Base-by-base conservation (phyloP, 2,888 invertebrate species). In the Schizaphis graminum region DNA sequence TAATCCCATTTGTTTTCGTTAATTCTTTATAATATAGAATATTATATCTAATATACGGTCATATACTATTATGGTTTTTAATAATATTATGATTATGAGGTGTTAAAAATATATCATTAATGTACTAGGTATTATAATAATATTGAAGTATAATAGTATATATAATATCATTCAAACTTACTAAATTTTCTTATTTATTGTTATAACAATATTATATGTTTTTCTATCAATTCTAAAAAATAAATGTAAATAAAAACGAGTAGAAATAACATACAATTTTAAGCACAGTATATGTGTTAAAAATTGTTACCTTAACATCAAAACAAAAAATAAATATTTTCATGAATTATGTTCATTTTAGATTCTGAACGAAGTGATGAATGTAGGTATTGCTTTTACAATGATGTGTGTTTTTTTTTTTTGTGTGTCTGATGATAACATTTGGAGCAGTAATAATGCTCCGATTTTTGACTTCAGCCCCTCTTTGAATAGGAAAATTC, bases 1-100 rank as follows among this genome's bases (percentile, higher is more conserved):
- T 21, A 87, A 87, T 87, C 47, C 49, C 49, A 87, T 87, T 87
- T 87, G 16, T n/a, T 7, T 44, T 86, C 44, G 86, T 86, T 47
- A 86, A 86, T 47, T n/a, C n/a, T n/a, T n/a, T n/a, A n/a, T n/a
- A n/a, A n/a, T n/a, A n/a, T n/a, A n/a, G n/a, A n/a, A n/a, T n/a
- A n/a, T n/a, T n/a, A n/a, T n/a, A n/a, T n/a, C n/a, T n/a, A 86
- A 86, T 13, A 47, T 44, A 86, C 44, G 28, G 67, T 77, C 67
- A 67, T 67, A n/a, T 35, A 53, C 49, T 53, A 53, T 53, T 77
- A 35, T 77, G 21, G 1, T 0, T 16, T n/a, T 77, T 77, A 77
- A 35, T 35, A 35, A 77, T 77, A n/a, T 16, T 77, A 77, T 35
- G 35, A 21, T 77, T 35, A 35, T 77, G n/a, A 77, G n/a, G 7